phyloP scores from a whole-genome alignment of 2,113 vertebrate species.

The Xiphias gladius region DNA sequence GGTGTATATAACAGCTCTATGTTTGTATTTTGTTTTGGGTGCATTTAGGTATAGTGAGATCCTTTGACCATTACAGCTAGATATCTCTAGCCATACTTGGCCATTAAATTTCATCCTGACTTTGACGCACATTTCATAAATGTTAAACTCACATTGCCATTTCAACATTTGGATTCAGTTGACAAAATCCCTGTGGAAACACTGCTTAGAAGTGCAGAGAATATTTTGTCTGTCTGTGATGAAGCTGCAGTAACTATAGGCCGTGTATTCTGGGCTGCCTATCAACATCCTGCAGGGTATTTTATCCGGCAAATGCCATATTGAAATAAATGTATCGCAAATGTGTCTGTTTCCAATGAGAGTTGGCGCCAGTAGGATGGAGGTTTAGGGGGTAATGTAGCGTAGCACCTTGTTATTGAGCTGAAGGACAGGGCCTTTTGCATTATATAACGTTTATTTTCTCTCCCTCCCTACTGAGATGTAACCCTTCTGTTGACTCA shows the following conservation, averaged over 20 bases:
- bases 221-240: conserved; percentile 27
- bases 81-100: neutral
- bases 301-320: conserved; percentile 72
- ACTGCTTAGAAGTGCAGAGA: conserved; percentile 6
- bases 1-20: neutral
- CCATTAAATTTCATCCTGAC: neutral
- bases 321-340: conserved; percentile 83
- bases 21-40: neutral
- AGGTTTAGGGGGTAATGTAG: conserved; percentile 85
- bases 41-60: neutral
- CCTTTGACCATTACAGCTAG: neutral
- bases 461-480: conserved; percentile 37
- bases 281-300: conserved; percentile 63
- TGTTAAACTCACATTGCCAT: conserved; percentile 11
- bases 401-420: conserved; percentile 83
- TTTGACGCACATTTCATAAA: neutral
- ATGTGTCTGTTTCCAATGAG: conserved; percentile 77
- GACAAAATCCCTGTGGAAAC: conserved; percentile 11
- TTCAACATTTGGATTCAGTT: conserved; percentile 22
- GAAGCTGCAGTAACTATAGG: conserved; percentile 22
- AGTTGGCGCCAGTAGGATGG: conserved; percentile 66
- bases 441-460: conserved; percentile 80
- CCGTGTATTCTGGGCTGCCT: conserved; percentile 45
- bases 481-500: conserved; percentile 49
- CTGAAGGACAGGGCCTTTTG: conserved; percentile 81